phyloP scores from a whole-genome alignment of 1,140 invertebrate species.

The Zophobas morio region DNA sequence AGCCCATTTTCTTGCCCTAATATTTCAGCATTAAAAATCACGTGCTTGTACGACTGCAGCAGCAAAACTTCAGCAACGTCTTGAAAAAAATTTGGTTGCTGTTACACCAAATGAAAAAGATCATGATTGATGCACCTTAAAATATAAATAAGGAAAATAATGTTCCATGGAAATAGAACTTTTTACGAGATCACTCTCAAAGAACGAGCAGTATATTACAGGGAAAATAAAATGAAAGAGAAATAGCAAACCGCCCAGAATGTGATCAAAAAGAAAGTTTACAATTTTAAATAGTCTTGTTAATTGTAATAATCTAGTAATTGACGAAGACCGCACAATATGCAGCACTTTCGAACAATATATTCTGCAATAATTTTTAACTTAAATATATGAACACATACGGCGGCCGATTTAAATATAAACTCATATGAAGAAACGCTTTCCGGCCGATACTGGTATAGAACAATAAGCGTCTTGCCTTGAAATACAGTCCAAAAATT shows the following conservation, averaged over 20 bases:
- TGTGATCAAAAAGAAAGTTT: conserved; percentile 10
- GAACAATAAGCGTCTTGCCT: no score
- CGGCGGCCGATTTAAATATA: conserved; percentile 25
- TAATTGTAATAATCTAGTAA: conserved; percentile 22
- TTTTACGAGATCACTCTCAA: conserved; percentile 9
- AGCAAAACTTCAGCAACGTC: conserved; percentile 2
- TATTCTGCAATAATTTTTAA: conserved; percentile 24
- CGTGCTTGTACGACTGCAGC: conserved; percentile 16
- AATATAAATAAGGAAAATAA: conserved; percentile 13
- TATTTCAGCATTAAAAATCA: conserved; percentile 11
- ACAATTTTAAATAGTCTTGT: neutral
- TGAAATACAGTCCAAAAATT: no score
- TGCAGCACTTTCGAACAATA: conserved; percentile 16
- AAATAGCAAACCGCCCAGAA: conserved; percentile 19
- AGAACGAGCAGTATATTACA: conserved; percentile 1
- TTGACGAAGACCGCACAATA: neutral
- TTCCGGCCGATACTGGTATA: no score
- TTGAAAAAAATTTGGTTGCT: neutral
- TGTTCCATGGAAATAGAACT: conserved; percentile 11
- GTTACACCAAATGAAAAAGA: conserved; percentile 4
- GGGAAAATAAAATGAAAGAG: conserved; percentile 10
- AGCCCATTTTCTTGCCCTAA: conserved; percentile 11
- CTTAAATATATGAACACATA: conserved; percentile 29
- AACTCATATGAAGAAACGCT: conserved; percentile 21
- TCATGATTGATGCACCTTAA: conserved; percentile 13